A percentile compares a stretch with the other conserved stretches of the same genome.
Conservation (phyloP, 2,888 invertebrate species). For the Tiliacea aurago region DNA sequence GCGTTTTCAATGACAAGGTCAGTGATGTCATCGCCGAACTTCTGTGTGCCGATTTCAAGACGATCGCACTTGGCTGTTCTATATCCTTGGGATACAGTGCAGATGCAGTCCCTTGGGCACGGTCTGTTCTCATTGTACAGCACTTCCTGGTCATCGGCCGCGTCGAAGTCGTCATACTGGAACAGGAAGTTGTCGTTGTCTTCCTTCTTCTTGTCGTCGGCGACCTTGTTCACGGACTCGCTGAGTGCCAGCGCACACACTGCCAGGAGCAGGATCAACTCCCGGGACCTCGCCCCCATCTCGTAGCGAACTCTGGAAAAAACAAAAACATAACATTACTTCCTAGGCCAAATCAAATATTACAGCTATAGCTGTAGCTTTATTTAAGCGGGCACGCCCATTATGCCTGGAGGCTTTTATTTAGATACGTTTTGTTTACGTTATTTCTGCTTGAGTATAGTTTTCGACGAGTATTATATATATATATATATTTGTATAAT, state of each 20-base stretch:
- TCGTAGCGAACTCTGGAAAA: slow-evolving; percentile 88
- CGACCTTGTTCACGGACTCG: slow-evolving; percentile 81
- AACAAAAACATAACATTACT: slow-evolving; percentile 66
- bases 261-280: slow-evolving; percentile 88
- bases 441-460: too few species aligned
- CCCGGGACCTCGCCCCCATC: slow-evolving; percentile 89
- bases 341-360: slow-evolving; percentile 48
- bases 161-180: slow-evolving; percentile 86
- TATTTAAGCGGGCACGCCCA: too few species aligned
- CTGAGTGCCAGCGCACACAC: slow-evolving; percentile 84
- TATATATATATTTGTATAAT: too few species aligned
- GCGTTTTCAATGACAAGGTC: slow-evolving; percentile 92
- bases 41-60: slow-evolving; percentile 92
- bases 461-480: too few species aligned
- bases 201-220: slow-evolving; percentile 79
- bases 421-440: too few species aligned
- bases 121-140: slow-evolving; percentile 88
- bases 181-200: slow-evolving; percentile 80
- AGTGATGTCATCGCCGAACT: slow-evolving; percentile 92
- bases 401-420: too few species aligned
- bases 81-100: slow-evolving; percentile 91
- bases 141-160: slow-evolving; percentile 87
- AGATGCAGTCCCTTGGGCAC: slow-evolving; percentile 92
- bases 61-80: slow-evolving; percentile 92
- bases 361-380: too few species aligned